Base-by-base conservation (phyloP, 2,113 vertebrate species). In the Odobenus rosmarus region DNA sequence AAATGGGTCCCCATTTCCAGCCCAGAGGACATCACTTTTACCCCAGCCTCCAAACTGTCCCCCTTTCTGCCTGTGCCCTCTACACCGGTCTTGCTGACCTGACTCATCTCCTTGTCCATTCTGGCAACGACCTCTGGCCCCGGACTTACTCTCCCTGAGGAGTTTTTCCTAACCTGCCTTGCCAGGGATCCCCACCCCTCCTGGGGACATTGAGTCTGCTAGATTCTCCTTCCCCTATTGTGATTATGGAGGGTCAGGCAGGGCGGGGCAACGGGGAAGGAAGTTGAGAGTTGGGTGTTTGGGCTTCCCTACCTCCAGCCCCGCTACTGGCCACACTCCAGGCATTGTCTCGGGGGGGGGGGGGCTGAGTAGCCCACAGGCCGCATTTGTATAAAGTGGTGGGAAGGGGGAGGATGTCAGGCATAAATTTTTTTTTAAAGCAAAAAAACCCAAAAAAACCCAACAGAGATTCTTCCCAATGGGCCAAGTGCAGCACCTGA, bases 301-400 rank as follows among this genome's bases (percentile, higher is more conserved):
- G 71, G 88, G 3, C 93, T 84, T 76, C 88, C 64, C 79, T 57
- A 76, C 90, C 87, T 94, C 94, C 55, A 96, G 88, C 26, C 39
- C 49, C 28, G 36, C 77, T 26, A 2, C 90, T 98, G 98, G 98
- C 97, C 90, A 15, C n/a, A 13, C 31, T 96, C 97, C 97, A 97
- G 94, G 79, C 95, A 98, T 98, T 98, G 97, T 98, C 59, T 97
- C 88, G 46, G 7, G 46, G 46, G 8, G 46, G 46, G 36, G 39
- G 92, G 85, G 61, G 0, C 67, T 12, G 61, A 49, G 80, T 59
- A 9, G 53, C 81, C 84, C 72, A 36, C 42, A 39, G 39, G 39
- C 39, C 39, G 39, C 59, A 10, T 64, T 49, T 39, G 80, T 86
- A n/a, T 46, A 49, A 87, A 33, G 51, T n/a, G 42, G 71, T 91